Evolutionary conservation across 2,113 vertebrate genomes (phyloP).

Genomic region (Ia io): DNA sequence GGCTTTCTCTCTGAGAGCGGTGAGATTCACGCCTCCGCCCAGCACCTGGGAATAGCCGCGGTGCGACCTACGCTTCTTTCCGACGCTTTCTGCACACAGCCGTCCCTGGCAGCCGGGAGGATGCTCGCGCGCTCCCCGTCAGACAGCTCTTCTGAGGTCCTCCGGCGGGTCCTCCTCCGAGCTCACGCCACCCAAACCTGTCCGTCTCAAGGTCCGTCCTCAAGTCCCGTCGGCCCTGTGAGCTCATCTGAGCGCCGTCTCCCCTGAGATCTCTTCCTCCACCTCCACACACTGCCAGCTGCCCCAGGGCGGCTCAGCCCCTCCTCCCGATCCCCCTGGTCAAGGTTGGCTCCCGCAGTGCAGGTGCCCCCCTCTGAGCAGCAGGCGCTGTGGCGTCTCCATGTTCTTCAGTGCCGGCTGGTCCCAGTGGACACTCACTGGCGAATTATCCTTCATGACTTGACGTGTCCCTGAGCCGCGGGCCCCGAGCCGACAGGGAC

Average conservation of each 20-base stretch:
- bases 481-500: too few species aligned
- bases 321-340: too few species aligned
- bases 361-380: background rate
- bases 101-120: too few species aligned
- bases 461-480: background rate
- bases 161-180: too few species aligned
- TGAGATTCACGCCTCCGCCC: too few species aligned
- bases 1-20: too few species aligned
- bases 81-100: too few species aligned
- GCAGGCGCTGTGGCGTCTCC: background rate
- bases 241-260: background rate
- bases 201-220: background rate
- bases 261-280: background rate
- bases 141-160: background rate
- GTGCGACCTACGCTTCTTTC: too few species aligned
- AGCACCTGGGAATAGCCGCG: too few species aligned
- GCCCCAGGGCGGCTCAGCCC: too few species aligned
- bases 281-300: background rate
- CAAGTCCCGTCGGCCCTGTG: background rate
- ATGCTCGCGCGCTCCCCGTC: background rate
- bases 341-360: background rate
- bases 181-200: background rate
- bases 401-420: background rate
- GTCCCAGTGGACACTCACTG: background rate
- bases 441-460: background rate